Conservation (phyloP, 2,113 vertebrate species). For the Cynopterus brachyotis region DNA sequence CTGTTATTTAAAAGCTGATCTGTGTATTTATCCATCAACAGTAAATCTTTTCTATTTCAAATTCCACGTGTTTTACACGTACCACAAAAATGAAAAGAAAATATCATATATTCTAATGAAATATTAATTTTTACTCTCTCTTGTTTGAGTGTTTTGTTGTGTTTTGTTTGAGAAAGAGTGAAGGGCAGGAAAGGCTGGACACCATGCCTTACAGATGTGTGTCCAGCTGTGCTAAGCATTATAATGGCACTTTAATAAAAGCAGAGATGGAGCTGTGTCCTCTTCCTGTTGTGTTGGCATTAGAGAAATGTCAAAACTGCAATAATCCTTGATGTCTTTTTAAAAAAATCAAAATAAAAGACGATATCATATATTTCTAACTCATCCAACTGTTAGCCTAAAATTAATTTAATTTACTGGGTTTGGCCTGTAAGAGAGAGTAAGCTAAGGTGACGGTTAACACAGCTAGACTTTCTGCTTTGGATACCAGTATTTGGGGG, state of each 20-base stretch:
- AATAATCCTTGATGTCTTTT: neutral
- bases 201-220: neutral
- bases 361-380: neutral
- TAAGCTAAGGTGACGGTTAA: neutral
- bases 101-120: neutral
- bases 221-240: neutral
- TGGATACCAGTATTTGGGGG: neutral
- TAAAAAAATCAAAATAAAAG: slow-evolving; percentile 35
- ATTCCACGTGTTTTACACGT: neutral
- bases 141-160: neutral
- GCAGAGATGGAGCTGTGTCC: neutral
- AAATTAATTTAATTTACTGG: neutral
- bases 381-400: neutral
- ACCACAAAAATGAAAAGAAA: slow-evolving; percentile 45
- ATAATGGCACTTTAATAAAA: neutral
- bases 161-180: neutral
- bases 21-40: slow-evolving; percentile 41
- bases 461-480: neutral
- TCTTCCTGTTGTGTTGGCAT: neutral
- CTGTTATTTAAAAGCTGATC: slow-evolving; percentile 47
- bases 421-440: neutral
- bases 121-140: neutral
- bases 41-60: slow-evolving; percentile 29
- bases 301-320: neutral
- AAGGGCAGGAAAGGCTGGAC: neutral